These are phyloP conservation scores for Lepeophtheirus nordmannii DNA, from an alignment of 2,888 invertebrate genomes.

Conservation along the genomic window DNA sequence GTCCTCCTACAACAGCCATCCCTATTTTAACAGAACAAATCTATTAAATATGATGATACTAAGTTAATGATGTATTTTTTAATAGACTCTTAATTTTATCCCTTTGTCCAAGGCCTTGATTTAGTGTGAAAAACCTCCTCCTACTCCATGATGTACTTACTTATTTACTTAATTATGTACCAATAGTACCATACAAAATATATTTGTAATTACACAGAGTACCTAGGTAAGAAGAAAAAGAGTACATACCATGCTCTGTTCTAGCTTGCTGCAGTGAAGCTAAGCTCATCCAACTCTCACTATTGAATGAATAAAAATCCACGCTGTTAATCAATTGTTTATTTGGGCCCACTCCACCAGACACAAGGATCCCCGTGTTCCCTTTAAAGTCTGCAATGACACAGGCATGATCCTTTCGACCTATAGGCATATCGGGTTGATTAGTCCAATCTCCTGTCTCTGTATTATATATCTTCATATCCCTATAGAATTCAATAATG, in stretches of 20 bases:
- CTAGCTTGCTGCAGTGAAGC: not conserved
- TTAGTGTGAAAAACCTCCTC: too few relatives aligned
- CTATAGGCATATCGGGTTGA: slow-evolving; percentile 16
- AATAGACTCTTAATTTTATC: too few relatives aligned
- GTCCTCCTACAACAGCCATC: slow-evolving; percentile 20
- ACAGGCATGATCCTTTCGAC: slow-evolving; percentile 19
- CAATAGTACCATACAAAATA: too few relatives aligned
- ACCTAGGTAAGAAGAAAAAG: too few relatives aligned
- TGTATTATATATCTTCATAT: slow-evolving; percentile 15
- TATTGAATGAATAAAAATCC: slow-evolving; percentile 8
- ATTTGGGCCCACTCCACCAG: slow-evolving; percentile 13
- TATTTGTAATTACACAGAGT: too few relatives aligned
- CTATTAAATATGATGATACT: not conserved
- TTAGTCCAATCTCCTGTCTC: slow-evolving; percentile 15
- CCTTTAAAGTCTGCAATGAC: slow-evolving; percentile 7
- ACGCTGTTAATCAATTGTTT: slow-evolving; percentile 11
- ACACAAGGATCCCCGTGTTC: slow-evolving; percentile 13
- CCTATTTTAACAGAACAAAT: not conserved
- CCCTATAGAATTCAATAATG: not conserved
- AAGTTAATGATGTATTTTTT: not conserved
- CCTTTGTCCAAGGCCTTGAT: too few relatives aligned
- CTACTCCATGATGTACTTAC: too few relatives aligned
- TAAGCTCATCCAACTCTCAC: slow-evolving; percentile 1
- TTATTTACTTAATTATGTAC: too few relatives aligned
- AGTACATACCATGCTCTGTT: slow-evolving; percentile 14